Base-by-base conservation (phyloP, 2,113 vertebrate genomes). In the Labeo rohita region DNA sequence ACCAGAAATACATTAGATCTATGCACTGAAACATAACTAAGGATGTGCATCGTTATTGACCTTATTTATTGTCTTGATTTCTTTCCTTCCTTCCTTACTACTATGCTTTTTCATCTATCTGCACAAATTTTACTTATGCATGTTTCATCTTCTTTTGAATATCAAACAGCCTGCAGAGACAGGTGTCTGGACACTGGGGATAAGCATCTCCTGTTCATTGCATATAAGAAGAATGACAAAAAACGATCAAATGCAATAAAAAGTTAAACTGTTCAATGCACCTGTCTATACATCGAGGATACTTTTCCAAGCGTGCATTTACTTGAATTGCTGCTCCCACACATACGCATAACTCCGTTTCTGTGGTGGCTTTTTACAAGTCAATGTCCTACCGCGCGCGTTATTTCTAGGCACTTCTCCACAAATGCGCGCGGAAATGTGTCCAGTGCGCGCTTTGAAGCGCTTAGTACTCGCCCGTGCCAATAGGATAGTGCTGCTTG, bases 1-100 rank as follows among this genome's bases (percentile, higher is more conserved):
- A 76, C 79, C 50, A 90, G 36, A 87, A 77, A 78, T 10, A 77
- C 45, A 83, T 83, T 66, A 66, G 8, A 36, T 47, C 2, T 23
- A 15, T 45, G 21, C 77, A 63, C 56, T 47, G 21, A 80, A 61
- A 45, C 10, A 72, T 45, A 45, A 23, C 16, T 45, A 9, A 79
- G 10, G 10, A 12, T 79, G 16, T 45, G n/a, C 10, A 6, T 36
- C 45, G 9, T 45, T 47, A 28, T 65, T 63, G 0, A 3, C 6
- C 5, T 63, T 72, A n/a, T n/a, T 43, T 18, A 16, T 88, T 47
- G 85, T 36, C 23, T 66, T 85, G 2, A 34, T 39, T 81, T 11
- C 4, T 47, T 47, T 45, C 23, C 21, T n/a, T 61, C 56, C 8
- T 52, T 61, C 1, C 18, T 18, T n/a, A n/a, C n/a, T n/a, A n/a